Base-by-base conservation (phyloP, 2,797 vertebrate species). In the Cyprinella venusta region DNA sequence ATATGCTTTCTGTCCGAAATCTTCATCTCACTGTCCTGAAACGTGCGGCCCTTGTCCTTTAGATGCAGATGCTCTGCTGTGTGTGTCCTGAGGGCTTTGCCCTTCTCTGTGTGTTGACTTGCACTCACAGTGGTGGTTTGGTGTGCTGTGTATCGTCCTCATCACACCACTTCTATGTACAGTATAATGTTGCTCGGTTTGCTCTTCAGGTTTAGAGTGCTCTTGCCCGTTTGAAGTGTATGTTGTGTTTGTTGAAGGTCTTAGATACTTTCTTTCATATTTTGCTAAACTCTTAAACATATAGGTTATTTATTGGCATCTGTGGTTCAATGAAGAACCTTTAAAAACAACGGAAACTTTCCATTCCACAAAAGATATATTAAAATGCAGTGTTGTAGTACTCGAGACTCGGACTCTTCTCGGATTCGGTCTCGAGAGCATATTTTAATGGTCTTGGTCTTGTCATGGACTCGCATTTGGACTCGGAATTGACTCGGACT, bases 31-130 rank as follows among this genome's bases (percentile, higher is more conserved):
- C 9, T 72, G 48, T 72, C 45, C 70, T 72, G 19, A 19, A 52
- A 19, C 48, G 16, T 52, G 70, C 26, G 70, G 26, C 21, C 9
- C 18, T n/a, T 76, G 74, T 61, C 74, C 74, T 76, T 76, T 61
- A 61, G 12, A 76, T 61, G 70, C 26, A 52, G 70, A 52, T 13
- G 1, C 70, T 33, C 48, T 72, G 48, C 70, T 72, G 45, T 72
- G 48, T 21, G 19, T 72, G 48, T 72, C 42, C 69, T 5, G 42
- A 71, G 69, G 69, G 24, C 69, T 48, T 26, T 71, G 69, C n/a
- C 42, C 42, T 45, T 70, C 68, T 70, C 68, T 70, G n/a, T 48
- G 65, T 42, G 42, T 15, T 18, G n/a, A 48, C 68, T 26, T 70
- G 13, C 24, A 4, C 42, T 70, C 42, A 48, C 69, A 18, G 26